phyloP scores from a whole-genome alignment of 2,888 invertebrate species.

The Cacoxenus indagator region DNA sequence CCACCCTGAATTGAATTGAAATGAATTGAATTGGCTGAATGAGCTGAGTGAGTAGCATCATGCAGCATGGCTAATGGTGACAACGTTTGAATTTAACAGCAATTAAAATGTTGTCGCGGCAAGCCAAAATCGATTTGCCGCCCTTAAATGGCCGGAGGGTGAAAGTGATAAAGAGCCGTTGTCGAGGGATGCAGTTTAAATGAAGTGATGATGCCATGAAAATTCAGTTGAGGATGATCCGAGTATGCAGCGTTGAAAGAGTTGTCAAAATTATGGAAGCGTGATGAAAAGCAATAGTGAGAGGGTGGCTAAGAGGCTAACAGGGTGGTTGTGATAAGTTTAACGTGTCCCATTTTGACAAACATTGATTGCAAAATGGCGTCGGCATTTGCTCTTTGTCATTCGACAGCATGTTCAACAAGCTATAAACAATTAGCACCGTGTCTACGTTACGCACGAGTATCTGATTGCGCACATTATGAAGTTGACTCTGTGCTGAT shows the following conservation, averaged over 20 bases:
- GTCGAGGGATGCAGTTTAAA: slow-evolving; percentile 31
- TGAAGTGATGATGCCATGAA: slow-evolving; percentile 34
- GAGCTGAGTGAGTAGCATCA: not conserved
- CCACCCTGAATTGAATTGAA: slow-evolving; percentile 50
- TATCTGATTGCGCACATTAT: not conserved
- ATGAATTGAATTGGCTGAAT: not conserved
- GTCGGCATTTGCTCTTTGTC: not conserved
- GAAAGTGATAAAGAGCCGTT: not conserved
- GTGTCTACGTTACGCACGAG: slow-evolving; percentile 9
- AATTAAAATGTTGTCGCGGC: slow-evolving; percentile 53
- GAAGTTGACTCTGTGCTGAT: slow-evolving; percentile 3
- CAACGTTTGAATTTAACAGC: slow-evolving; percentile 49
- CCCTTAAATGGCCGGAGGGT: slow-evolving; percentile 17
- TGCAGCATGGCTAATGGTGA: slow-evolving; percentile 11
- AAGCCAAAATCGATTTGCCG: slow-evolving; percentile 55
- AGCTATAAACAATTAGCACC: slow-evolving; percentile 9
- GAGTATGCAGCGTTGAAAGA: slow-evolving; percentile 19
- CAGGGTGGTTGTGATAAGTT: not conserved
- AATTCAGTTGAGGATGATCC: slow-evolving; percentile 25
- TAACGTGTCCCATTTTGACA: not conserved
- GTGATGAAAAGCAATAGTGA: not conserved
- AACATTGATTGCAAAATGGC: not conserved
- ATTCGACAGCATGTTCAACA: slow-evolving; percentile 3
- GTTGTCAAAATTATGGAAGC: not conserved
- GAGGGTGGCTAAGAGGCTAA: not conserved